Base-by-base conservation (phyloP, 2,113 vertebrate species). In the Pseudolaguvia tuberculata region DNA sequence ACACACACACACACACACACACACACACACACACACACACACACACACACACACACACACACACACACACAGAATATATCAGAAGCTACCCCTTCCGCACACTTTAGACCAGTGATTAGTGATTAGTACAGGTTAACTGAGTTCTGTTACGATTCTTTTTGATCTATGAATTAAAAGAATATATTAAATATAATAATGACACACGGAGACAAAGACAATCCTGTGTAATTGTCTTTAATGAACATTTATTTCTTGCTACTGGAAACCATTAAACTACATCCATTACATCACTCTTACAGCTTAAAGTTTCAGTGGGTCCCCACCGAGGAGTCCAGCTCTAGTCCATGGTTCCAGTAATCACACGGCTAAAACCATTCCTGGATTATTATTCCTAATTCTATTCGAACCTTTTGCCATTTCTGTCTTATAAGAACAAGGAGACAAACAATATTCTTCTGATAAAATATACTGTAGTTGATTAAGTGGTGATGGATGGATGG, bases 241-340 rank as follows among this genome's bases (percentile, higher is more conserved):
- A 69, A 80, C 70, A 70, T 80, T 73, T 74, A 80, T 80, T 65
- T 74, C 55, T 62, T 20, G 73, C 61, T 45, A 68, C 47, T 59
- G 45, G 73, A 57, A 67, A 76, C 48, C 56, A 73, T 72, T 70
- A 80, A 73, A 80, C 75, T 78, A 73, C 63, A 69, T 65, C 68
- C 74, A 75, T 52, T 75, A 69, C 74, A 69, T 51, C n/a, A 48
- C 61, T 51, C 55, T 42, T 59, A 17, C 55, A 67, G 25, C 65
- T 59, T 15, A 69, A 76, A 27, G 50, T 55, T 62, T 56, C 18
- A 27, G 39, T 75, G 62, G 3, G 53, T 68, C 63, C 12, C 53
- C 68, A 48, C 7, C 66, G 20, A 50, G 31, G 21, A 47, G 51
- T 39, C 42, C 25, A 47, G 29, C 21, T 56, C 20, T 57, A 48